Evolutionary conservation across 2,888 invertebrate species (phyloP).

Genomic region (Capitulum mitella): DNA sequence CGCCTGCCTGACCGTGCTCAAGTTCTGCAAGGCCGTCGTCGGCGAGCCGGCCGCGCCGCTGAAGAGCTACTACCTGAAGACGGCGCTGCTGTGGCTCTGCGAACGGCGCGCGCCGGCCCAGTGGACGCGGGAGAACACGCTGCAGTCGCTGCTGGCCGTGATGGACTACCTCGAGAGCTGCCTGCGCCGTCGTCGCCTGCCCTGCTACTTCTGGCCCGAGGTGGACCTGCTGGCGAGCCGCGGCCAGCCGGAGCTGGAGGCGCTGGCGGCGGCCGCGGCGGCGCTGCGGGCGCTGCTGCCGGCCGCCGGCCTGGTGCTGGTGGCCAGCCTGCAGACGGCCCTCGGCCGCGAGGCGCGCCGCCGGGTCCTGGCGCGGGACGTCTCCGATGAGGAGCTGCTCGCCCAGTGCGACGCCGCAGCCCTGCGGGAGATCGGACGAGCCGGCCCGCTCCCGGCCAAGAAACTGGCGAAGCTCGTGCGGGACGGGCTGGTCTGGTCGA

Average conservation of each 20-base stretch:
- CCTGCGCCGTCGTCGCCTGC: neutral
- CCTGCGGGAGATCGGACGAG: too few relatives aligned
- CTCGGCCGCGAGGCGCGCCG: too few relatives aligned
- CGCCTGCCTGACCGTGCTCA: neutral
- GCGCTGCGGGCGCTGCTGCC: neutral
- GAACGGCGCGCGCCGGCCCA: neutral
- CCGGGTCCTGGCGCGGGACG: too few relatives aligned
- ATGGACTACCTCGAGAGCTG: neutral
- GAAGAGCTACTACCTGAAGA: slow-evolving; percentile 11
- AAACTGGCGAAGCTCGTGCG: too few relatives aligned
- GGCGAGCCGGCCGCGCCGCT: neutral
- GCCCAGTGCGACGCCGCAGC: too few relatives aligned
- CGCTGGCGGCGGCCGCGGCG: neutral
- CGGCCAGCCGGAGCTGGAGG: neutral
- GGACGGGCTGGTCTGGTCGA: too few relatives aligned
- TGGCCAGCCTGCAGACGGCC: neutral
- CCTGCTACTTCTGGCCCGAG: slow-evolving; percentile 4
- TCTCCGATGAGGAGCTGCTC: too few relatives aligned
- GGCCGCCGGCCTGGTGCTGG: neutral
- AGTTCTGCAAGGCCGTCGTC: neutral
- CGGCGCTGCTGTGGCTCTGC: slow-evolving; percentile 3
- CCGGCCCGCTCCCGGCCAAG: too few relatives aligned
- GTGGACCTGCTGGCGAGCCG: neutral
- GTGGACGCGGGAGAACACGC: neutral
- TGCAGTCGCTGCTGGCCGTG: neutral